Evolutionary conservation across 1,140 invertebrate species (phyloP).

Genomic region (Stegodyphus dumicola): DNA sequence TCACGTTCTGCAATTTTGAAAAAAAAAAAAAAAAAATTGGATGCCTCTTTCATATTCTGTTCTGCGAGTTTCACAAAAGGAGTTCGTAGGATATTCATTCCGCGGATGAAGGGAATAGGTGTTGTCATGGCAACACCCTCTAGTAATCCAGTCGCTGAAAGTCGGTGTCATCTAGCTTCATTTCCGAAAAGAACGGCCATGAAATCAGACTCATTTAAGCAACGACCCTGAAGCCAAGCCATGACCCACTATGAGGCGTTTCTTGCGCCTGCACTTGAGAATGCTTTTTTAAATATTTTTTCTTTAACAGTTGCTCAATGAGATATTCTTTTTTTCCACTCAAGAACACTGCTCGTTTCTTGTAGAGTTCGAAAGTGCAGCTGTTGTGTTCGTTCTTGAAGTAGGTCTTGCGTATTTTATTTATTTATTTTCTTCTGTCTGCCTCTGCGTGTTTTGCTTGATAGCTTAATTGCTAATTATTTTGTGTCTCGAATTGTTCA

Average conservation of each 20-base stretch:
- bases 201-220: slow-evolving; percentile 35
- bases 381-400: background rate
- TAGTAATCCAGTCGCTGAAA: slow-evolving; percentile 18
- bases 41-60: background rate
- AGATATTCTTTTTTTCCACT: background rate
- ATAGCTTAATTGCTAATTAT: background rate
- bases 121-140: slow-evolving; percentile 49
- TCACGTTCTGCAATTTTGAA: slow-evolving; percentile 6
- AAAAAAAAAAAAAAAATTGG: slow-evolving; percentile 1
- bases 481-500: background rate
- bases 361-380: slow-evolving; percentile 42
- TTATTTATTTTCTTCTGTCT: background rate
- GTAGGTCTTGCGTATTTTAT: background rate
- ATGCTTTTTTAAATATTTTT: background rate
- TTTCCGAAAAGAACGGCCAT: slow-evolving; percentile 25
- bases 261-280: background rate
- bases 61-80: background rate
- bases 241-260: slow-evolving; percentile 55
- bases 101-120: slow-evolving; percentile 14
- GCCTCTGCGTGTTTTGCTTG: background rate
- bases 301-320: slow-evolving; percentile 9
- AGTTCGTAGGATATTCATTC: slow-evolving; percentile 30
- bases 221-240: slow-evolving; percentile 45
- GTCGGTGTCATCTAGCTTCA: background rate
- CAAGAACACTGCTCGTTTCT: background rate